Conservation (phyloP, 2,113 vertebrate species). For the Zosterops pallidus region DNA sequence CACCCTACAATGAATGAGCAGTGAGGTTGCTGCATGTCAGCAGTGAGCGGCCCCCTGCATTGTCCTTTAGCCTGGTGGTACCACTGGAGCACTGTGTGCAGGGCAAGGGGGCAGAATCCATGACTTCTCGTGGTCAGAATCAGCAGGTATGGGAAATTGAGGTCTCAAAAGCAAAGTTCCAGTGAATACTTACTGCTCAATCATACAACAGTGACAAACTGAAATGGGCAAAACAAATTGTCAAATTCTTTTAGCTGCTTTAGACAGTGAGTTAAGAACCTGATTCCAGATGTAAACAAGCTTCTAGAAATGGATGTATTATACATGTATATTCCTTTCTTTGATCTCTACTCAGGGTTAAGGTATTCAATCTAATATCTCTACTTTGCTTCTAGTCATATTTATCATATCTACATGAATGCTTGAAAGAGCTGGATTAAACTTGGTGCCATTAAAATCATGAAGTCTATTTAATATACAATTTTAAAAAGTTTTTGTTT, state of each 20-base stretch:
- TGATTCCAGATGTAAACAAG: background rate
- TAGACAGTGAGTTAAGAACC: background rate
- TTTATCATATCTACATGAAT: background rate
- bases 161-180: background rate
- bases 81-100: background rate
- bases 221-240: background rate
- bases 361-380: background rate
- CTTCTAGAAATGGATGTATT: background rate
- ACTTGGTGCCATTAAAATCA: background rate
- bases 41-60: background rate
- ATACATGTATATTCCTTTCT: background rate
- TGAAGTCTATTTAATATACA: background rate
- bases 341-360: background rate
- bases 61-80: background rate
- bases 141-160: background rate
- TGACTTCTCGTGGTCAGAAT: background rate
- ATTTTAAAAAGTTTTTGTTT: background rate
- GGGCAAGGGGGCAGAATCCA: background rate
- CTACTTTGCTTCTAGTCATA: background rate
- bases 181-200: background rate
- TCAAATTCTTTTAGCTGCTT: background rate
- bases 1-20: background rate
- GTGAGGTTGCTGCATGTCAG: background rate
- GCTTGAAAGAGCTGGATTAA: background rate
- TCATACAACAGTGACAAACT: background rate